A percentile compares a stretch with the other conserved stretches of the same genome.
Evolutionary conservation across 2,888 invertebrate genomes (phyloP).

Genomic region (Dynastes tityus): DNA sequence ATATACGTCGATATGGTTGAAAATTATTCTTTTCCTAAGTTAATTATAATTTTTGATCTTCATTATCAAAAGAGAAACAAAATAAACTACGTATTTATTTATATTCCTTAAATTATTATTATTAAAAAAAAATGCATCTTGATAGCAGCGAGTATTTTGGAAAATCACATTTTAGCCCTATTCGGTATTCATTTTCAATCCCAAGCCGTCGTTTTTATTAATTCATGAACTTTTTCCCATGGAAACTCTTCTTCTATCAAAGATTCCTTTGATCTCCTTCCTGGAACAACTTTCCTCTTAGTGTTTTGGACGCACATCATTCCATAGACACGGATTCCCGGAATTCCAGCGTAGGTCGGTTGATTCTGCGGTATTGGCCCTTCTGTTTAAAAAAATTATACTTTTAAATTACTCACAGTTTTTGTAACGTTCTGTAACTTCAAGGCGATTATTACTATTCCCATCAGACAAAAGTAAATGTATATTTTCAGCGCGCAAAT

Average conservation of each 20-base stretch:
- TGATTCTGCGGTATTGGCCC: conserved; percentile 96
- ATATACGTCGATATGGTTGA: conserved; percentile 31
- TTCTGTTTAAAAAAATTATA: conserved; percentile 73
- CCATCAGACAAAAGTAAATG: not conserved
- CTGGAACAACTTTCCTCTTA: conserved; percentile 67
- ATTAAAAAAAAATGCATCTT: conserved; percentile 17
- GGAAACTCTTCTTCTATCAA: conserved; percentile 78
- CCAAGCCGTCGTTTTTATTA: conserved; percentile 81
- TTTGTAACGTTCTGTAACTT: too few species aligned
- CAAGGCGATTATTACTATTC: not conserved
- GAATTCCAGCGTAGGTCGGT: conserved; percentile 94
- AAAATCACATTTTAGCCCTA: conserved; percentile 50
- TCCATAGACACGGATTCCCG: conserved; percentile 93
- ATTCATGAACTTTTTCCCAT: conserved; percentile 83
- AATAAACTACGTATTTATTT: conserved; percentile 14
- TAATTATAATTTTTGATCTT: too few species aligned
- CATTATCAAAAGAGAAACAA: not conserved
- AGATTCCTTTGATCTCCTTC: conserved; percentile 70
- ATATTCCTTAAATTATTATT: conserved; percentile 31
- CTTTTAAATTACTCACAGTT: too few species aligned
- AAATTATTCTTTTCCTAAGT: conserved; percentile 23
- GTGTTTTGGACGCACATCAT: conserved; percentile 88
- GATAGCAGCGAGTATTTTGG: conserved; percentile 19
- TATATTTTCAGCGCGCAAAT: not conserved
- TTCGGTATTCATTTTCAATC: conserved; percentile 66